phyloP scores from a whole-genome alignment of 2,797 vertebrate species.

The Lerista edwardsae region DNA sequence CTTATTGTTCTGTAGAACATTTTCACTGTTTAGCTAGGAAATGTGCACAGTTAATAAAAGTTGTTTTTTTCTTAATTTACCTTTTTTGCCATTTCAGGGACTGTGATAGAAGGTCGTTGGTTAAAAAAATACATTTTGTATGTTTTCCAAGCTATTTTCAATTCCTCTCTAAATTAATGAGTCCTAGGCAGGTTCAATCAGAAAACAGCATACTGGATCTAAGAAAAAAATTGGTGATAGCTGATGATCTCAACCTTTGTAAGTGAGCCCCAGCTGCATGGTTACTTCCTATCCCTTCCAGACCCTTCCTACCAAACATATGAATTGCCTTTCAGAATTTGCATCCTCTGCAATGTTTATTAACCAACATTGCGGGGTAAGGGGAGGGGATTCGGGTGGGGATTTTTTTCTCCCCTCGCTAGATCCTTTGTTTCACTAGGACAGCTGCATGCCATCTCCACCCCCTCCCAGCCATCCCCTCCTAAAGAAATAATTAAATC shows the following conservation, averaged over 20 bases:
- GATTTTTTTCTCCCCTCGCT: slow-evolving; percentile 32
- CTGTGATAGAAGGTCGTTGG: background rate
- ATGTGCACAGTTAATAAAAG: background rate
- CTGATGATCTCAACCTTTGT: background rate
- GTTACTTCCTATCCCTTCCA: slow-evolving; percentile 42
- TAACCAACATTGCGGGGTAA: slow-evolving; percentile 54
- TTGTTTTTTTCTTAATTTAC: background rate
- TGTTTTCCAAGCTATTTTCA: background rate
- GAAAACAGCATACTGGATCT: background rate
- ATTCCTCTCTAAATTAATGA: background rate
- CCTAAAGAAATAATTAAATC: slow-evolving; percentile 79
- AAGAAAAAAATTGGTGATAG: background rate
- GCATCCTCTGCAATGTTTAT: slow-evolving; percentile 47
- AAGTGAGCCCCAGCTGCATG: background rate
- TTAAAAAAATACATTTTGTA: background rate
- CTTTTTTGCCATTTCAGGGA: background rate
- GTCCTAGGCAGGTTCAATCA: slow-evolving; percentile 1
- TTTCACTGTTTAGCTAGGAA: background rate
- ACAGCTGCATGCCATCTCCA: slow-evolving; percentile 71
- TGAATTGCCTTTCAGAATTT: slow-evolving; percentile 54
- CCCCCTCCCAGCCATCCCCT: slow-evolving; percentile 66
- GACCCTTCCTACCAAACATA: slow-evolving; percentile 42
- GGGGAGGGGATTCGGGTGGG: slow-evolving; percentile 49
- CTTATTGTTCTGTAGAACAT: background rate
- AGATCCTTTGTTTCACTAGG: slow-evolving; percentile 72